Conservation (phyloP, 2,113 vertebrate genomes). For the Pomatostomus ruficeps region DNA sequence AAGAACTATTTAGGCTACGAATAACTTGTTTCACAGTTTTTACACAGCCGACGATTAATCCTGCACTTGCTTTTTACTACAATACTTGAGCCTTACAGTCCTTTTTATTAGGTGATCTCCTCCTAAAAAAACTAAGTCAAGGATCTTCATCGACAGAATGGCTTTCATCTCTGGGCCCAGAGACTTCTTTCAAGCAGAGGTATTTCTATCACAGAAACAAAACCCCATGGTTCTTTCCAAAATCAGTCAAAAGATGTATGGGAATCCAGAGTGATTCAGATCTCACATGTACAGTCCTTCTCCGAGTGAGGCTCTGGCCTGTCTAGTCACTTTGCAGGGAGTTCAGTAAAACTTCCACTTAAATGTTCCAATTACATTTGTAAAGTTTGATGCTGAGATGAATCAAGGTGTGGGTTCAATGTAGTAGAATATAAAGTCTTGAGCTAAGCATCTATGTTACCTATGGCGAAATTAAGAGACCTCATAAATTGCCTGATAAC, state of each 20-base stretch:
- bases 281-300: neutral
- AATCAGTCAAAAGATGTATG: neutral
- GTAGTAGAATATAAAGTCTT: neutral
- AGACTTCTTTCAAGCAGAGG: neutral
- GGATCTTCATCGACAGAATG: neutral
- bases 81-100: neutral
- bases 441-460: neutral
- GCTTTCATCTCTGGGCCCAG: neutral
- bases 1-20: neutral
- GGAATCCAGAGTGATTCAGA: neutral
- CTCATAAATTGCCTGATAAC: neutral
- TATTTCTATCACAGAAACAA: neutral
- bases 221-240: neutral
- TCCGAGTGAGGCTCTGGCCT: neutral
- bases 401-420: neutral
- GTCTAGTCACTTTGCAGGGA: neutral
- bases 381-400: neutral
- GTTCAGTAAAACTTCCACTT: neutral
- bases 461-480: neutral
- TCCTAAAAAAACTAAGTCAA: neutral
- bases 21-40: neutral
- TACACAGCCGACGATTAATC: neutral
- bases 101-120: neutral
- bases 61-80: neutral
- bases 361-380: neutral